Percentiles rank a stretch among this genome's conserved stretches.
phyloP scores from a whole-genome alignment of 2,888 invertebrate species.

The Aphidius colemani region DNA sequence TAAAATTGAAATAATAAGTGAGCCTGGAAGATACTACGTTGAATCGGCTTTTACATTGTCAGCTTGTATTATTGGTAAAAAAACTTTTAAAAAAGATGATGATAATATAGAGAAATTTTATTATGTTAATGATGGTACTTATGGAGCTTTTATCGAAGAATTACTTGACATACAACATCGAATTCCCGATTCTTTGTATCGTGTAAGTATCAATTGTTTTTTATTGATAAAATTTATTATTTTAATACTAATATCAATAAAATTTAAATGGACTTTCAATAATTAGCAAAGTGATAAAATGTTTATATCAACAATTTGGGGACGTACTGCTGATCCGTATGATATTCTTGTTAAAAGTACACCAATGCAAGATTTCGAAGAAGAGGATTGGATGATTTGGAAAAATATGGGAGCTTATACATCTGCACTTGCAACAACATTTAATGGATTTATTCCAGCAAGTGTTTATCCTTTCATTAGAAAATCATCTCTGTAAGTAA shows the following conservation, averaged over 20 bases:
- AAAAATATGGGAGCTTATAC: conserved; percentile 70
- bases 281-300: conserved; percentile 38
- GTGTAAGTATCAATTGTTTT: conserved; percentile 7
- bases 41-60: conserved; percentile 66
- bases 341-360: conserved; percentile 63
- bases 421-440: conserved; percentile 61
- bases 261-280: neutral
- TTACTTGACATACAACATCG: conserved; percentile 41
- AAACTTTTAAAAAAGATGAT: conserved; percentile 46
- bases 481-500: conserved; percentile 51
- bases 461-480: conserved; percentile 55
- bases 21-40: conserved; percentile 70
- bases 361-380: conserved; percentile 62
- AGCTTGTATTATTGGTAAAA: conserved; percentile 64
- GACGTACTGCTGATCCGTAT: conserved; percentile 68
- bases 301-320: conserved; percentile 62
- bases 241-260: neutral
- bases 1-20: conserved; percentile 62
- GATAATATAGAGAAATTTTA: conserved; percentile 60
- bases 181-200: conserved; percentile 37
- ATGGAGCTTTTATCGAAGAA: conserved; percentile 67
- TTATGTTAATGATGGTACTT: conserved; percentile 69
- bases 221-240: neutral
- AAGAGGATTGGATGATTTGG: conserved; percentile 69
- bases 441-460: conserved; percentile 66